phyloP scores from a whole-genome alignment of 1,140 invertebrate species.

The Aphelinus certus region DNA sequence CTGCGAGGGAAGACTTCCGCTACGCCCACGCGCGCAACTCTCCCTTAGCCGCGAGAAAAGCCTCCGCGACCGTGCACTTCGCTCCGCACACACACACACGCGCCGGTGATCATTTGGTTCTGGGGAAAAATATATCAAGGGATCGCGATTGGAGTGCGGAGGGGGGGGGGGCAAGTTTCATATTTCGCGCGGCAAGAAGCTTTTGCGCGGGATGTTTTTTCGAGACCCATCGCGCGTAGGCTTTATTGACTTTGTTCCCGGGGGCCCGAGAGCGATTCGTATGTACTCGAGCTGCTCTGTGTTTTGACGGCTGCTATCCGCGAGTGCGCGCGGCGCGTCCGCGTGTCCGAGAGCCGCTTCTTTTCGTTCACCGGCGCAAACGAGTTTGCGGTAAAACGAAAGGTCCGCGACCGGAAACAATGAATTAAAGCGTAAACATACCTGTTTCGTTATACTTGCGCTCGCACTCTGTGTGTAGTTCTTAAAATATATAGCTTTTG shows the following conservation, averaged over 20 bases:
- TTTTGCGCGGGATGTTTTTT: slow-evolving; percentile 13
- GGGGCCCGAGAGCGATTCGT: slow-evolving; percentile 41
- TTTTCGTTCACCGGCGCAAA: slow-evolving; percentile 21
- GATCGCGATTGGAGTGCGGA: slow-evolving; percentile 28
- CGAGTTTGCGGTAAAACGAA: slow-evolving; percentile 26
- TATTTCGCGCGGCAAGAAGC: no score
- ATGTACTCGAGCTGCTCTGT: slow-evolving; percentile 6
- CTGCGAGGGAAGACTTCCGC: slow-evolving; percentile 48
- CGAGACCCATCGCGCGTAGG: slow-evolving; percentile 11
- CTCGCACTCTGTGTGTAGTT: background rate
- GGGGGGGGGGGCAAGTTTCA: no score
- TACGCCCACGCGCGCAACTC: slow-evolving; percentile 40
- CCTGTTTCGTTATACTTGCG: background rate
- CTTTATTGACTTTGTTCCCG: slow-evolving; percentile 42
- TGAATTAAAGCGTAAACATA: slow-evolving; percentile 24
- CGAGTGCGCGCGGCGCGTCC: background rate
- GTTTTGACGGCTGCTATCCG: background rate
- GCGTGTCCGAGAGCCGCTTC: background rate
- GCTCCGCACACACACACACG: slow-evolving; percentile 28
- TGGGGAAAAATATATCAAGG: no score
- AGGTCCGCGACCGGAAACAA: slow-evolving; percentile 32
- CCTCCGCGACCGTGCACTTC: background rate
- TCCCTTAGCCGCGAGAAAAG: slow-evolving; percentile 8
- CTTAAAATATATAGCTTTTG: no score
- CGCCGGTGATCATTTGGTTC: slow-evolving; percentile 31